phyloP scores from a whole-genome alignment of 2,888 invertebrate genomes.

The Andrena trimmerana region DNA sequence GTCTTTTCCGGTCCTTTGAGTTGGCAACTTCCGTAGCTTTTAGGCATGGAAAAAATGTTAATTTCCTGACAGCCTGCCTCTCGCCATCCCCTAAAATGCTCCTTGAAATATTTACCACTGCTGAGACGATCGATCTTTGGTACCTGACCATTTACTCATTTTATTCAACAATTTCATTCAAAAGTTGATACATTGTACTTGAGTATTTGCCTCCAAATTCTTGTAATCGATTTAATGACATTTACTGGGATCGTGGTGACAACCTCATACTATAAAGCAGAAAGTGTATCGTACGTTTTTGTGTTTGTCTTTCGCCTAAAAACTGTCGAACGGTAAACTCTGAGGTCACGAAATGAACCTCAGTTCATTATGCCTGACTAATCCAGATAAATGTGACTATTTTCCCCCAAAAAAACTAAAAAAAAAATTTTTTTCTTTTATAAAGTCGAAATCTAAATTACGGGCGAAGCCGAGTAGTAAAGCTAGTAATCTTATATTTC shows the following conservation, averaged over 20 bases:
- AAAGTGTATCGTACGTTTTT: too few relatives aligned
- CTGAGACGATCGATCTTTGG: conserved; percentile 22
- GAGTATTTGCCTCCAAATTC: neutral
- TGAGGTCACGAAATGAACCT: too few relatives aligned
- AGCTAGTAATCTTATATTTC: neutral
- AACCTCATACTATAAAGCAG: neutral
- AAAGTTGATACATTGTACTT: neutral
- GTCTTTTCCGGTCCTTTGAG: conserved; percentile 64
- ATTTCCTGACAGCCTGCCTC: conserved; percentile 59
- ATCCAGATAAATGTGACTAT: too few relatives aligned
- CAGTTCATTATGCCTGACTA: too few relatives aligned
- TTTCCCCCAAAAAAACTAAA: too few relatives aligned
- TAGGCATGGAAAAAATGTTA: conserved; percentile 60
- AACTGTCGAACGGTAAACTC: too few relatives aligned
- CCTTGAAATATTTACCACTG: conserved; percentile 23
- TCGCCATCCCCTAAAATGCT: conserved; percentile 46
- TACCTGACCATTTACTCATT: neutral
- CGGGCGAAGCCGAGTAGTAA: too few relatives aligned
- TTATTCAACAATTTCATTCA: conserved; percentile 24
- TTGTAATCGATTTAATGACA: neutral
- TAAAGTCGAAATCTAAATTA: too few relatives aligned
- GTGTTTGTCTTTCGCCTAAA: too few relatives aligned
- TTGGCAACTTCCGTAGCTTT: conserved; percentile 55
- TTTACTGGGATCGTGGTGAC: neutral
- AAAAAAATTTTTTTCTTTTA: too few relatives aligned